A percentile compares a stretch with the other conserved stretches of the same genome.
phyloP scores from a whole-genome alignment of 2,888 invertebrate genomes.

The Tanytarsus gracilentus region DNA sequence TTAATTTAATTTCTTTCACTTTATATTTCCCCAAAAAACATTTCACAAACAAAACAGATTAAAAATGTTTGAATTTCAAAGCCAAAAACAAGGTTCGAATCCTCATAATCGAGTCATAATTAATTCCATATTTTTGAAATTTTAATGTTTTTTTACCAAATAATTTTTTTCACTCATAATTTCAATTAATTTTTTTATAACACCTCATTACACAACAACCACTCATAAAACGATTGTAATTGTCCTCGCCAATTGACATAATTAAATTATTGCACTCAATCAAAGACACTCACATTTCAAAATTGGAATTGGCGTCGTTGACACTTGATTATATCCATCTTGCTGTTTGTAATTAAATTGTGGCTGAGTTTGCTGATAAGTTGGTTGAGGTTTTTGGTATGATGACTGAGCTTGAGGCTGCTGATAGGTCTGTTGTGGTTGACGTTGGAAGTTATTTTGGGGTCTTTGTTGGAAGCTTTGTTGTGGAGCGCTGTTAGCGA shows the following conservation, averaged over 20 bases:
- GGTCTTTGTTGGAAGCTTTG: background rate
- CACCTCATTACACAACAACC: no score
- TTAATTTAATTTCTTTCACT: no score
- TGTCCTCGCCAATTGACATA: background rate
- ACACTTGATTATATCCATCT: constrained; percentile 1
- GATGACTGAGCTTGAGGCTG: background rate
- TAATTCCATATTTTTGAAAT: no score
- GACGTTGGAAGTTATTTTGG: background rate
- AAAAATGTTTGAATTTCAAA: no score
- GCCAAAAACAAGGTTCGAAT: no score
- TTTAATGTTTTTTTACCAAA: no score
- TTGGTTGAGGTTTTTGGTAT: background rate
- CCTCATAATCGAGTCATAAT: no score
- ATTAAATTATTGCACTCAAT: background rate
- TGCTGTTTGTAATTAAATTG: constrained; percentile 15
- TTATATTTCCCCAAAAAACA: no score
- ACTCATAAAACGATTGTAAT: no score
- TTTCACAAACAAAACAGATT: no score
- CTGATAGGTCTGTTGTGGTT: background rate
- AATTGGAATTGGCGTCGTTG: constrained; percentile 28
- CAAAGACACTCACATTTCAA: constrained; percentile 13
- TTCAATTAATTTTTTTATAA: no score
- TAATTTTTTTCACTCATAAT: no score
- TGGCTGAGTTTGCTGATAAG: background rate
- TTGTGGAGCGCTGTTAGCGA: constrained; percentile 1